These are phyloP conservation scores for Andrena fulva DNA, from an alignment of 2,888 invertebrate genomes.

Conservation along the genomic window DNA sequence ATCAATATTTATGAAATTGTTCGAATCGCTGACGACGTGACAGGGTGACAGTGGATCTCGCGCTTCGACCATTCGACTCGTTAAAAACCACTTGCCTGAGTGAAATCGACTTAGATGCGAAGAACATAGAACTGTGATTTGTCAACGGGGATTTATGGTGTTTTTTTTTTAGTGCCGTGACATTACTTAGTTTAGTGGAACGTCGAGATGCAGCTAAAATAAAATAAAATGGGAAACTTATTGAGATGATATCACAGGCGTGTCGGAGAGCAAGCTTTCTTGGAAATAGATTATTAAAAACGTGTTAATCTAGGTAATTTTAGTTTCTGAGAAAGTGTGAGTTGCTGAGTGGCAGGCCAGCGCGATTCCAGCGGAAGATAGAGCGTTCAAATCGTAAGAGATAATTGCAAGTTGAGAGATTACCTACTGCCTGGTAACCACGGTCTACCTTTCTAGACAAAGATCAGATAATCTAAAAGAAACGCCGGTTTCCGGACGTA, in stretches of 20 bases:
- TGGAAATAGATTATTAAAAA: slow-evolving; percentile 5
- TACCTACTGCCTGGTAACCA: slow-evolving; percentile 46
- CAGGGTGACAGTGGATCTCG: background rate
- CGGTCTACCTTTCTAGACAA: slow-evolving; percentile 50
- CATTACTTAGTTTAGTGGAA: too few species aligned
- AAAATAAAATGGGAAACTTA: too few species aligned
- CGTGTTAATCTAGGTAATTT: background rate
- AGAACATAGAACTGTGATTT: too few species aligned
- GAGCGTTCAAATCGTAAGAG: slow-evolving; percentile 39
- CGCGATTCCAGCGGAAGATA: slow-evolving; percentile 26
- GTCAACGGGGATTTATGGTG: too few species aligned
- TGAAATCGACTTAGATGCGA: too few species aligned
- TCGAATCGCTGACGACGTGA: background rate
- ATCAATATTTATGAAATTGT: slow-evolving; percentile 52
- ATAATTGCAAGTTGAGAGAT: slow-evolving; percentile 55
- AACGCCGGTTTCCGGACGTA: slow-evolving; percentile 48
- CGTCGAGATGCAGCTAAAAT: too few species aligned
- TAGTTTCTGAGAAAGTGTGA: background rate
- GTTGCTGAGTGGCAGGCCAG: background rate
- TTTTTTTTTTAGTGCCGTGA: too few species aligned
- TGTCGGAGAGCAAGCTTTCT: too few species aligned
- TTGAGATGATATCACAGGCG: too few species aligned
- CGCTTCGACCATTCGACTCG: background rate
- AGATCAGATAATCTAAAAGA: slow-evolving; percentile 63
- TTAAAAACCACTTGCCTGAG: background rate